Percentiles rank a stretch among this genome's conserved stretches.
Evolutionary conservation across 64 coral and sea anemone genomes (phyloP).

Genomic region (Dendronephthya gigantea): DNA sequence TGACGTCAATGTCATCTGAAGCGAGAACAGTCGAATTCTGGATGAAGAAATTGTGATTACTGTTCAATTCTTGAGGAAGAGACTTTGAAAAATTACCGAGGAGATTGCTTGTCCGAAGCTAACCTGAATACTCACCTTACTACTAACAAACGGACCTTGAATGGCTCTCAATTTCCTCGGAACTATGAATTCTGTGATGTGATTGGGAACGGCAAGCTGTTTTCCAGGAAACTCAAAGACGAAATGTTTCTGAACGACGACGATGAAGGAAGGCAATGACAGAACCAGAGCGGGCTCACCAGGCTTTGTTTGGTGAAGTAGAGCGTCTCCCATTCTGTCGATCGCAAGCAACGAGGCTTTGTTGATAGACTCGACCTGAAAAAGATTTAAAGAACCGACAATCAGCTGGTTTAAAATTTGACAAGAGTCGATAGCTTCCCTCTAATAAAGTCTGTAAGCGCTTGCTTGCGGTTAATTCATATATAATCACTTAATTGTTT

Average conservation of each 20-base stretch:
- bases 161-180: neutral
- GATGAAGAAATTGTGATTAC: too few species aligned
- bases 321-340: neutral
- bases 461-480: too few species aligned
- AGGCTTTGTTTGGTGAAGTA: neutral
- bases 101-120: too few species aligned
- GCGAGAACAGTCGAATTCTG: too few species aligned
- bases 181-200: neutral
- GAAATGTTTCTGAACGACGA: neutral
- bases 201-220: neutral
- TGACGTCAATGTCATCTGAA: conserved; percentile 40
- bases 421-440: too few species aligned
- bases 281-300: neutral
- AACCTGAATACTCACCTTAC: neutral
- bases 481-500: too few species aligned
- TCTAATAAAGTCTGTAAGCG: too few species aligned
- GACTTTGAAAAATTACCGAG: too few species aligned
- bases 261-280: neutral
- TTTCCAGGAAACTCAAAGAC: neutral
- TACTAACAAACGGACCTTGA: neutral
- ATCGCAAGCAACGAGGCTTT: neutral
- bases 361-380: neutral
- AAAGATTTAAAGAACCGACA: too few species aligned
- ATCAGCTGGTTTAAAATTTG: too few species aligned
- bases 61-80: too few species aligned